Percentiles rank a stretch among this genome's conserved stretches.
phyloP scores from a whole-genome alignment of 1,140 invertebrate genomes.

The Cylas formicarius region DNA sequence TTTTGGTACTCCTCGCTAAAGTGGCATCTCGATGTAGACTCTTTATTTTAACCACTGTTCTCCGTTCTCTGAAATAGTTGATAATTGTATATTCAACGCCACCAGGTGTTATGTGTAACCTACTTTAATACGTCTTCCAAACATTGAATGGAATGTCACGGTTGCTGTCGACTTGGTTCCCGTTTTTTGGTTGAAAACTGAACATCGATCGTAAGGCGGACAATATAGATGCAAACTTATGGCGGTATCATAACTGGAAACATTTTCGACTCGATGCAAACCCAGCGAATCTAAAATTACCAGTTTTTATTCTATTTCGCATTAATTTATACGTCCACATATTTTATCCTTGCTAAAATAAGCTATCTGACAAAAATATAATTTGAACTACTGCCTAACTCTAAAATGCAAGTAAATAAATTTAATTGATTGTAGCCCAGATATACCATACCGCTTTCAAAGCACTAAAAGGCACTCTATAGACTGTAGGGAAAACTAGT shows the following conservation, averaged over 20 bases:
- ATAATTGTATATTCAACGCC: no score
- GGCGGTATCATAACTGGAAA: conserved; percentile 77
- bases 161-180: conserved; percentile 61
- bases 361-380: no score
- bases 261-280: conserved; percentile 93
- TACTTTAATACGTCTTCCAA: conserved; percentile 55
- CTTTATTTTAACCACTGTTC: no score
- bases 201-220: conserved; percentile 85
- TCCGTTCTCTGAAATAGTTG: no score
- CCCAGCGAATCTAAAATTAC: conserved; percentile 76
- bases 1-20: no score
- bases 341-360: no score
- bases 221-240: conserved; percentile 94
- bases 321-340: no score
- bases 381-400: no score
- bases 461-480: not conserved
- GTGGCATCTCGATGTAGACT: no score
- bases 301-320: not conserved
- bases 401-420: not conserved
- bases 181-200: conserved; percentile 85
- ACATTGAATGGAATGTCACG: conserved; percentile 90
- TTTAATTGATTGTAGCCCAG: not conserved
- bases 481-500: no score
- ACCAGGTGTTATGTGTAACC: no score
- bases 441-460: not conserved